Base-by-base conservation (phyloP, 2,113 vertebrate species). In the zebrafish (Danio rerio) region DNA sequence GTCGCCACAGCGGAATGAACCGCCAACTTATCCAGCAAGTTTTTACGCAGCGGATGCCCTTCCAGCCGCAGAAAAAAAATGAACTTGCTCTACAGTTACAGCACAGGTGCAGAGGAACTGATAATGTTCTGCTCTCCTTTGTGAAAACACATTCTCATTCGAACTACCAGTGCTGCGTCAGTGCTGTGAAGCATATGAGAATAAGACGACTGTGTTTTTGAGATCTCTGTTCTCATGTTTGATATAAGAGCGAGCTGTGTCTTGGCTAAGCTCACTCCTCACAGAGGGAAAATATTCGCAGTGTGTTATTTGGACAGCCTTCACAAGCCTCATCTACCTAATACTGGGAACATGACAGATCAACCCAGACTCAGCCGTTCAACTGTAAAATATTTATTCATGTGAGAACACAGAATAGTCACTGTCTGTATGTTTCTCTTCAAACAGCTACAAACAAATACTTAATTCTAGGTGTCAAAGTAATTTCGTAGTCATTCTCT, bases 231-330 rank as follows among this genome's bases (percentile, higher is more conserved):
- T 93, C 91, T 89, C 90, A 90, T 83, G 87, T 93, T 92, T 93
- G 91, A 94, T 91, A 80, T 58, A 86, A 86, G 81, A 79, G 85
- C 3, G 73, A 89, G 84, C 81, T 68, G 84, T 83, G 87, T 76
- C 82, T 89, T 72, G 86, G 87, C 88, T 86, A 85, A 56, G 87
- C 86, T 74, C 65, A 68, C 81, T 89, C 31, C 31, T 31, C 87
- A 74, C 15, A 5, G 45, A 91, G 86, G 90, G 86, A 91, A 93
- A 93, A 92, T 86, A 92, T 91, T 89, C 85, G 45, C 66, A 84
- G 84, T 93, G 92, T 93, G 90, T 92, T 88, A 88, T 80, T 94
- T 94, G 93, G 94, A 93, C 71, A 49, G 85, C 93, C 91, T 91
- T 94, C 93, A 94, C 42, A 66, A 81, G 74, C 52, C 58, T 58